Conservation (phyloP, 2,113 vertebrate genomes). For the Syngnathus scovelli region DNA sequence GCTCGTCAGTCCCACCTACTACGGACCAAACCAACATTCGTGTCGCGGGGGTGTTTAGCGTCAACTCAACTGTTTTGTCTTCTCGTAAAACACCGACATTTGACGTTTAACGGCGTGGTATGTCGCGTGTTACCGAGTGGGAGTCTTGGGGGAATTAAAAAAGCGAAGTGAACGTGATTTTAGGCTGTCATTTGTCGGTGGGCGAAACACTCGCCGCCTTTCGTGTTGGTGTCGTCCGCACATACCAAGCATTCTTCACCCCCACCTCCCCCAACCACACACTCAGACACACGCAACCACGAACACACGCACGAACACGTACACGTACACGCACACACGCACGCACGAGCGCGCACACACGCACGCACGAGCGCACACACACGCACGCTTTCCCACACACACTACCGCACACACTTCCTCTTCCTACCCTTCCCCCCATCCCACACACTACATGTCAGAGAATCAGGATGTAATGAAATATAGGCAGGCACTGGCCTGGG, state of each 20-base stretch:
- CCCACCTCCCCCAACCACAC: conserved; percentile 64
- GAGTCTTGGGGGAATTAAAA: neutral
- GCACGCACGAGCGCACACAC: neutral
- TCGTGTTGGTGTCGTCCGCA: conserved; percentile 58
- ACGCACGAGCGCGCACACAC: neutral
- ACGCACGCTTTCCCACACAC: conserved; percentile 1
- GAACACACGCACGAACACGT: conserved; percentile 30
- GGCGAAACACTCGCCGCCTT: conserved; percentile 30
- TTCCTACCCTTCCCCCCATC: conserved; percentile 65
- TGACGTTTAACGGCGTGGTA: neutral
- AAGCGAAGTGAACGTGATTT: neutral
- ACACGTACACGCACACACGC: neutral
- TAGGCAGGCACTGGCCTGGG: conserved; percentile 44
- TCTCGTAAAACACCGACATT: neutral
- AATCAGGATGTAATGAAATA: conserved; percentile 67
- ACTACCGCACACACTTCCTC: conserved; percentile 53
- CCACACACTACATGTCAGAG: conserved; percentile 61
- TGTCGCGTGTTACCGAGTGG: neutral
- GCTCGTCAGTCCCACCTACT: conserved; percentile 79
- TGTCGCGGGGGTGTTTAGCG: conserved; percentile 37
- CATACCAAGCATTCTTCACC: conserved; percentile 78
- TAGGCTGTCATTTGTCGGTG: conserved; percentile 4
- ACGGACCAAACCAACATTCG: conserved; percentile 74
- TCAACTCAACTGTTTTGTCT: conserved; percentile 15
- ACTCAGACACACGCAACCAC: conserved; percentile 28